These are phyloP conservation scores for Acanthisitta chloris DNA, from an alignment of 2,113 vertebrate genomes.

Conservation along the genomic window DNA sequence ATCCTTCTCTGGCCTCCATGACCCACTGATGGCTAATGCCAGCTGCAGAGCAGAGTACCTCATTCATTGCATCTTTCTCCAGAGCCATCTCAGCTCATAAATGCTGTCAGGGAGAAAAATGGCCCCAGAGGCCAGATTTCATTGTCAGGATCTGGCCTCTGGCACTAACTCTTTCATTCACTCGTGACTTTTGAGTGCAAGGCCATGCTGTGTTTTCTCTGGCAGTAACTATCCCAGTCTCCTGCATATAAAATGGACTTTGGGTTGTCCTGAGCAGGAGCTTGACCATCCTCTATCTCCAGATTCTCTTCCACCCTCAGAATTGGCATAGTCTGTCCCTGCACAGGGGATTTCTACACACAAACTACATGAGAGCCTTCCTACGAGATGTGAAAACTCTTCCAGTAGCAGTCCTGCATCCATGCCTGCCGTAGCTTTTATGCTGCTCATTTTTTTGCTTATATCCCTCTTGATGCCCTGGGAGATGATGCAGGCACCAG, in stretches of 20 bases:
- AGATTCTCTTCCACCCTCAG: not conserved
- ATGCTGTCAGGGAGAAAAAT: not conserved
- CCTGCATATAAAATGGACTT: not conserved
- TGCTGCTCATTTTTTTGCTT: not conserved
- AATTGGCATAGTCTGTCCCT: not conserved
- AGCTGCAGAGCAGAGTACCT: not conserved
- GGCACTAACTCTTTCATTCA: not conserved
- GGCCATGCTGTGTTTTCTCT: not conserved
- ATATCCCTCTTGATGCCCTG: not conserved
- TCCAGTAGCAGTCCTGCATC: not conserved
- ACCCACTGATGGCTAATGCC: not conserved
- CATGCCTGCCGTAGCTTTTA: rapidly evolving
- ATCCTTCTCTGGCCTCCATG: not conserved
- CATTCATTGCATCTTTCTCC: not conserved
- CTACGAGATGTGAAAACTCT: not conserved
- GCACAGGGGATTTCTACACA: not conserved
- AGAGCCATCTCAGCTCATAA: not conserved
- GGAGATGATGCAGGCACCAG: not conserved
- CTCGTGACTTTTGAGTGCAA: not conserved
- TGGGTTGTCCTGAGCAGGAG: not conserved
- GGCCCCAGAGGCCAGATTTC: not conserved
- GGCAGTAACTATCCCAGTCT: not conserved
- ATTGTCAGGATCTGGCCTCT: not conserved
- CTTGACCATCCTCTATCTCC: not conserved
- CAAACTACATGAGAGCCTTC: not conserved